These are phyloP conservation scores for Meleagris gallopavo DNA, from an alignment of 2,113 vertebrate species.

Conservation along the genomic window DNA sequence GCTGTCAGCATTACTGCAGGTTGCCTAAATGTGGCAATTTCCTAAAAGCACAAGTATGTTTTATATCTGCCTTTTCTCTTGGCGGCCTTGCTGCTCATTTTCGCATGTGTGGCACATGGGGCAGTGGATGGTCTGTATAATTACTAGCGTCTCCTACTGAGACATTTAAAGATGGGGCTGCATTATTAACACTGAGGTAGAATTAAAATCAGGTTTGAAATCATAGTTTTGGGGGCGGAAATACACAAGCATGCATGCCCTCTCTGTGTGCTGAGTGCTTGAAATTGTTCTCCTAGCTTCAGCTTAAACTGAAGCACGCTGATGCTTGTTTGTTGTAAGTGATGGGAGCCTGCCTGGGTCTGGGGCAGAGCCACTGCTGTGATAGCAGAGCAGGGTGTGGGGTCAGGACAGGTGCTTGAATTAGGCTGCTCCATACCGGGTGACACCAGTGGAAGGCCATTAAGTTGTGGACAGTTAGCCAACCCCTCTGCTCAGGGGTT, in stretches of 20 bases:
- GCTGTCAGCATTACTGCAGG: neutral
- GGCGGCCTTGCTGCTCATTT: neutral
- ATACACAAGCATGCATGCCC: too few relatives aligned
- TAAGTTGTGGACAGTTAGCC: too few relatives aligned
- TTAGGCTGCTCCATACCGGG: too few relatives aligned
- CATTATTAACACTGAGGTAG: neutral
- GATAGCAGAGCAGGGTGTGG: too few relatives aligned
- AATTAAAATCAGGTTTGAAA: neutral
- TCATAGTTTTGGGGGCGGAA: neutral
- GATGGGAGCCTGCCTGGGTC: too few relatives aligned
- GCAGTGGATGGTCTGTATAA: neutral
- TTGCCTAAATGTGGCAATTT: neutral
- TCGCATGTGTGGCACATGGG: neutral
- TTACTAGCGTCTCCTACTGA: neutral
- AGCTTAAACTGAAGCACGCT: too few relatives aligned
- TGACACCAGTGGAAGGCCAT: too few relatives aligned
- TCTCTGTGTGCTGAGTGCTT: neutral
- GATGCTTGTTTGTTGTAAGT: too few relatives aligned
- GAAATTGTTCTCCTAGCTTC: neutral
- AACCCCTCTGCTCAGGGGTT: too few relatives aligned
- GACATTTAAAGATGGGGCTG: neutral
- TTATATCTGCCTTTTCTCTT: neutral
- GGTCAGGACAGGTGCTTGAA: too few relatives aligned
- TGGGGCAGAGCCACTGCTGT: too few relatives aligned
- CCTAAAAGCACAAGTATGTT: neutral